These are phyloP conservation scores for Dipodomys stephensi DNA, from an alignment of 2,113 vertebrate species.

Conservation along the genomic window DNA sequence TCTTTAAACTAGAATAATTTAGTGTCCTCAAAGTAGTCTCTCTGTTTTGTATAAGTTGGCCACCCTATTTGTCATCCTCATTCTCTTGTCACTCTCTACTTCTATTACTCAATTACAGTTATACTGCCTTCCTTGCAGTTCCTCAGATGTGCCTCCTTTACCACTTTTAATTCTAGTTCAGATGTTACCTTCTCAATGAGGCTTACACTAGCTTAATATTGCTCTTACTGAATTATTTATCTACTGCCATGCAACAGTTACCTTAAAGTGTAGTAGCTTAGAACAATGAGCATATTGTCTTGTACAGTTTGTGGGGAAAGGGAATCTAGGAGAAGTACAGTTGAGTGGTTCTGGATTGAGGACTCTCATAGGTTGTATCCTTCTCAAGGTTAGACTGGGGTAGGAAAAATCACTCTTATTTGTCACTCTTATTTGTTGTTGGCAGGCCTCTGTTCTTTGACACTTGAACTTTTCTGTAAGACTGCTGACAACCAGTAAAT, in stretches of 20 bases:
- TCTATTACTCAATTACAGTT: not conserved
- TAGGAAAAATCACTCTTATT: not conserved
- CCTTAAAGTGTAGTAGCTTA: not conserved
- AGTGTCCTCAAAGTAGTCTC: not conserved
- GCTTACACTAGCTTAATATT: not conserved
- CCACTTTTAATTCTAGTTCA: conserved; percentile 21
- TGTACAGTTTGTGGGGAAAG: not conserved
- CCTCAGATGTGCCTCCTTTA: not conserved
- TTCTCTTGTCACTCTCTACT: not conserved
- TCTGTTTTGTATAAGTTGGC: not conserved
- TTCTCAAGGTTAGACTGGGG: not conserved
- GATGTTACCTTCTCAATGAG: not conserved
- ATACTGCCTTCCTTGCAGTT: not conserved
- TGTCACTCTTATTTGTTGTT: not conserved
- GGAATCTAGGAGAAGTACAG: not conserved
- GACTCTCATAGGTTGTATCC: not conserved
- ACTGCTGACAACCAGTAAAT: not conserved
- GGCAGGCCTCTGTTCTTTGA: not conserved
- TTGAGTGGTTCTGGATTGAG: not conserved
- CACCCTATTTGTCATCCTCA: not conserved
- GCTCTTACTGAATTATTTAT: not conserved
- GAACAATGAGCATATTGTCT: not conserved
- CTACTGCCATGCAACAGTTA: not conserved
- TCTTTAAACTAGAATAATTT: not conserved
- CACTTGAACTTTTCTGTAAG: not conserved